Percentiles rank a stretch among this genome's conserved stretches.
Evolutionary conservation across 2,113 vertebrate genomes (phyloP).

Genomic region (Sorex fumeus): DNA sequence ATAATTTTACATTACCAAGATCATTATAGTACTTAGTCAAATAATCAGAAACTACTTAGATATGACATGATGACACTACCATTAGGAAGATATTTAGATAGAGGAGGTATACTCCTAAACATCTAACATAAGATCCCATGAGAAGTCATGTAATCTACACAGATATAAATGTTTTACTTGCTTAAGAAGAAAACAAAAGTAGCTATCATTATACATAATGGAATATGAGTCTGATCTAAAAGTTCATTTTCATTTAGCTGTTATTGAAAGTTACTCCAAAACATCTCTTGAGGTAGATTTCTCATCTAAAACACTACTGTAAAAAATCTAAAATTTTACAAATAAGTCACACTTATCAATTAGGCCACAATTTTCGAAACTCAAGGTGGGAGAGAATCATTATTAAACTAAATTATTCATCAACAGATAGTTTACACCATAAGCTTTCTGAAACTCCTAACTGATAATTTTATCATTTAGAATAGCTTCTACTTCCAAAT

Average conservation of each 20-base stretch:
- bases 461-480: neutral
- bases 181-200: constrained; percentile 30
- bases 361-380: neutral
- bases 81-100: neutral
- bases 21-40: neutral
- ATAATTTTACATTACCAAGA: neutral
- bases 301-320: constrained; percentile 2
- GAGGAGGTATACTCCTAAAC: neutral
- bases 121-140: neutral
- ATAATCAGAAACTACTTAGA: neutral
- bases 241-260: neutral
- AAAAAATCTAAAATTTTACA: neutral
- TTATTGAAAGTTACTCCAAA: neutral
- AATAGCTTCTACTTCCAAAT: neutral
- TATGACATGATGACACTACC: neutral
- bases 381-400: neutral
- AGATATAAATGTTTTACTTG: neutral
- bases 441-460: neutral
- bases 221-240: neutral
- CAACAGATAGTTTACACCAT: neutral
- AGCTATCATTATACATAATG: neutral
- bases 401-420: constrained; percentile 24
- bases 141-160: neutral
- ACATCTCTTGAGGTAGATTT: neutral
- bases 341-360: constrained; percentile 25